These are phyloP conservation scores for Okamejei kenojei DNA, from an alignment of 2,797 vertebrate genomes.

Conservation along the genomic window DNA sequence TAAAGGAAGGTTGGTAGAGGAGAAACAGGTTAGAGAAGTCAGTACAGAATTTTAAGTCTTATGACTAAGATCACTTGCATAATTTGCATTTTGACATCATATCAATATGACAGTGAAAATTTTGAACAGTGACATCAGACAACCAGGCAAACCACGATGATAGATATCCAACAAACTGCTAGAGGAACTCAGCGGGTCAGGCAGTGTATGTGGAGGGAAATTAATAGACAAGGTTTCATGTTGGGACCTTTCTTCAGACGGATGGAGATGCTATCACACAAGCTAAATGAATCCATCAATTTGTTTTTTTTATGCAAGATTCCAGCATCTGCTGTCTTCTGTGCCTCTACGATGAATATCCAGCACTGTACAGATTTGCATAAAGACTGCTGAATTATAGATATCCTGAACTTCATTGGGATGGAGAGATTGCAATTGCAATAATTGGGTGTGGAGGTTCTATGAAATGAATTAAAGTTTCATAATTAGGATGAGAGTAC, in stretches of 20 bases:
- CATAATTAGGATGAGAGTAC: neutral
- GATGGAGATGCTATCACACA: too few relatives aligned
- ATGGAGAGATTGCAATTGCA: neutral
- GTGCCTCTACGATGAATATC: too few relatives aligned
- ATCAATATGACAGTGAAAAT: neutral
- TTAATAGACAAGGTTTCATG: too few relatives aligned
- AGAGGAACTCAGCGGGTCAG: too few relatives aligned
- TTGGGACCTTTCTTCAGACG: too few relatives aligned
- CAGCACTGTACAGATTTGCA: neutral
- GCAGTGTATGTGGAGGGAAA: too few relatives aligned
- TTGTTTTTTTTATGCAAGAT: too few relatives aligned
- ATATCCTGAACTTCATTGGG: neutral
- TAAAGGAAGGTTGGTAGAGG: neutral
- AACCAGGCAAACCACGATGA: neutral
- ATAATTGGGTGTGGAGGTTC: neutral
- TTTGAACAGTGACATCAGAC: neutral
- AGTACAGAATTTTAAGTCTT: neutral
- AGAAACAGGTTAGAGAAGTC: neutral
- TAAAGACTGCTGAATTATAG: neutral
- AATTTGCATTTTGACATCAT: neutral
- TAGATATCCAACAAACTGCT: too few relatives aligned
- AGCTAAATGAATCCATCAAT: too few relatives aligned
- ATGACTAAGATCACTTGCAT: conserved; percentile 31
- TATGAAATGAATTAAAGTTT: neutral
- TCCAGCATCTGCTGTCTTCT: too few relatives aligned